phyloP scores from a whole-genome alignment of 2,797 vertebrate species.

The Falco concolor region DNA sequence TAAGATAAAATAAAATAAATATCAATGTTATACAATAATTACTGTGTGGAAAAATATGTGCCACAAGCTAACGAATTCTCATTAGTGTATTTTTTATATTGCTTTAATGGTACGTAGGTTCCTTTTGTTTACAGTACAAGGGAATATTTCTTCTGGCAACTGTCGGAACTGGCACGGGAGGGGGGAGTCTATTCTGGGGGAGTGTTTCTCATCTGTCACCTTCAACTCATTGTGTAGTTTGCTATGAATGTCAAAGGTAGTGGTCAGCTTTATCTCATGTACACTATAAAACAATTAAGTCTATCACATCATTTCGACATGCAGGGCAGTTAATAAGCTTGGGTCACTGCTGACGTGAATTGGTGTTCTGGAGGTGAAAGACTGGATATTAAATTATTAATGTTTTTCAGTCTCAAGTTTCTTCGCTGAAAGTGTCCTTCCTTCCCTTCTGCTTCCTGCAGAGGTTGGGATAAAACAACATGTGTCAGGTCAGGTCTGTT shows the following conservation, averaged over 20 bases:
- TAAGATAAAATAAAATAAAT: not conserved
- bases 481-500: not conserved
- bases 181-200: not conserved
- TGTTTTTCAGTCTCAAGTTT: not conserved
- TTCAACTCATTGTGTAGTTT: not conserved
- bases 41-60: not conserved
- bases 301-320: not conserved
- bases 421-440: not conserved
- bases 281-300: not conserved
- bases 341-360: not conserved
- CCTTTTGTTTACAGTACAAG: not conserved
- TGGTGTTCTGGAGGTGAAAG: not conserved
- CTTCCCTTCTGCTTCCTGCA: not conserved
- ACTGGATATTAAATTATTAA: not conserved
- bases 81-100: not conserved
- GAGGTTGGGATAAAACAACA: not conserved
- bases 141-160: not conserved
- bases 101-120: not conserved
- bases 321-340: not conserved
- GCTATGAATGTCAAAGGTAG: not conserved
- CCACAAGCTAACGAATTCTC: not conserved
- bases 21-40: not conserved
- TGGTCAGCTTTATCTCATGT: not conserved
- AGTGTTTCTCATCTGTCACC: not conserved
- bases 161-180: not conserved